Conservation (phyloP, 2,113 vertebrate species). For the Brienomyrus brachyistius region DNA sequence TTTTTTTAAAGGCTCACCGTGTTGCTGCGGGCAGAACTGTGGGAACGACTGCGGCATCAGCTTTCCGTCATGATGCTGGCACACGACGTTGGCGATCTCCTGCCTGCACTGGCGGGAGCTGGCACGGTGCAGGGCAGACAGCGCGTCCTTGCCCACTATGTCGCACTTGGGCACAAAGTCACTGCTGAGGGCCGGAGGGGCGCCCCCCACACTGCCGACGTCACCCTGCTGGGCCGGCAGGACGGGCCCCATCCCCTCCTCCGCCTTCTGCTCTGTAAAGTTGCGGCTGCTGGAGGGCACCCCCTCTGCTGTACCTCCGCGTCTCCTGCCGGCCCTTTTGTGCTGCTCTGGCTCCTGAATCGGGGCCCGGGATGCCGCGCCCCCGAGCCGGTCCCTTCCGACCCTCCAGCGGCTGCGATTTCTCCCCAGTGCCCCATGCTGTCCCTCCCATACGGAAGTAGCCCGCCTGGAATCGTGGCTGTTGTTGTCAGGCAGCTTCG, state of each 20-base stretch:
- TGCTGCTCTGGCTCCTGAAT: constrained; percentile 60
- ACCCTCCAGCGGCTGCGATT: constrained; percentile 66
- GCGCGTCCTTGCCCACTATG: constrained; percentile 83
- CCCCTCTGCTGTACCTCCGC: constrained; percentile 32
- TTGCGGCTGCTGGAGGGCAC: constrained; percentile 74
- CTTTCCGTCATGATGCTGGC: constrained; percentile 79
- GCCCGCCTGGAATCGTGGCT: constrained; percentile 67
- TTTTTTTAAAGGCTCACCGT: constrained; percentile 57
- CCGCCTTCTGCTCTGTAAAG: constrained; percentile 53
- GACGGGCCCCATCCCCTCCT: constrained; percentile 54
- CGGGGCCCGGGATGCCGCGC: constrained; percentile 40
- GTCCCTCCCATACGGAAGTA: constrained; percentile 59
- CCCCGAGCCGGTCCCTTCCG: constrained; percentile 54
- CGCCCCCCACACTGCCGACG: constrained; percentile 87
- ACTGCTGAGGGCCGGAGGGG: constrained; percentile 72
- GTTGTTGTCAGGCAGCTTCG: constrained; percentile 76
- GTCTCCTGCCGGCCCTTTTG: constrained; percentile 45
- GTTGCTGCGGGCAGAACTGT: constrained; percentile 79
- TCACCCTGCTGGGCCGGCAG: constrained; percentile 72
- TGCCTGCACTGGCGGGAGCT: constrained; percentile 82
- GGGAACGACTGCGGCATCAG: constrained; percentile 84
- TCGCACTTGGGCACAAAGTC: constrained; percentile 87
- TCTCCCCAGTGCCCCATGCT: constrained; percentile 52
- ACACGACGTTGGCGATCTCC: constrained; percentile 89
- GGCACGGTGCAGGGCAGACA: constrained; percentile 85